Evolutionary conservation across 2,888 invertebrate genomes (phyloP).

Genomic region (Mythimna impura): DNA sequence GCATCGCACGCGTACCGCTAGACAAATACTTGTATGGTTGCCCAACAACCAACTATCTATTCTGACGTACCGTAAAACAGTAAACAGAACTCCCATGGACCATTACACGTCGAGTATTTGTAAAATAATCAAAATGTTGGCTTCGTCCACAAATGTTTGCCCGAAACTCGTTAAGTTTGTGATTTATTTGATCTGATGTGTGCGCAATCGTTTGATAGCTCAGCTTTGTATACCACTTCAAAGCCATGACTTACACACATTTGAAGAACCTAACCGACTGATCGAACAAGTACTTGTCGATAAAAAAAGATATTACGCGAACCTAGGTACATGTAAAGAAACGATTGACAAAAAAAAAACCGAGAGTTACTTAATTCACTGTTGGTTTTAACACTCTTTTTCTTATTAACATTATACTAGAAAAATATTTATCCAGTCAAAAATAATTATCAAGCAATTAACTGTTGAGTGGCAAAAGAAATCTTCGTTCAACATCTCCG

Average conservation of each 20-base stretch:
- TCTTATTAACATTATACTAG: slow-evolving; percentile 25
- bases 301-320: slow-evolving; percentile 51
- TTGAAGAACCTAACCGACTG: slow-evolving; percentile 57
- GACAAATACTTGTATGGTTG: slow-evolving; percentile 80
- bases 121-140: slow-evolving; percentile 84
- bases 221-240: slow-evolving; percentile 78
- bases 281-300: slow-evolving; percentile 55
- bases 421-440: slow-evolving; percentile 43
- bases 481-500: slow-evolving; percentile 59
- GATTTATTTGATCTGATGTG: slow-evolving; percentile 85
- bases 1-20: slow-evolving; percentile 78
- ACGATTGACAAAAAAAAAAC: slow-evolving; percentile 49
- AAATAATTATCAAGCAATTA: slow-evolving; percentile 54
- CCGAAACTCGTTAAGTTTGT: slow-evolving; percentile 83
- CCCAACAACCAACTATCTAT: slow-evolving; percentile 77
- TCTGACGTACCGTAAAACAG: slow-evolving; percentile 81
- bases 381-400: slow-evolving; percentile 30
- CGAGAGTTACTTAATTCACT: slow-evolving; percentile 23
- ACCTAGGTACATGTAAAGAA: slow-evolving; percentile 40
- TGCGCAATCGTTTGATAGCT: slow-evolving; percentile 82
- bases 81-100: slow-evolving; percentile 83
- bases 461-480: slow-evolving; percentile 64
- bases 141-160: slow-evolving; percentile 83
- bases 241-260: slow-evolving; percentile 67
- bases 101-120: slow-evolving; percentile 87